phyloP scores from a whole-genome alignment of 2,888 invertebrate genomes.

The Spicauda simplicius region DNA sequence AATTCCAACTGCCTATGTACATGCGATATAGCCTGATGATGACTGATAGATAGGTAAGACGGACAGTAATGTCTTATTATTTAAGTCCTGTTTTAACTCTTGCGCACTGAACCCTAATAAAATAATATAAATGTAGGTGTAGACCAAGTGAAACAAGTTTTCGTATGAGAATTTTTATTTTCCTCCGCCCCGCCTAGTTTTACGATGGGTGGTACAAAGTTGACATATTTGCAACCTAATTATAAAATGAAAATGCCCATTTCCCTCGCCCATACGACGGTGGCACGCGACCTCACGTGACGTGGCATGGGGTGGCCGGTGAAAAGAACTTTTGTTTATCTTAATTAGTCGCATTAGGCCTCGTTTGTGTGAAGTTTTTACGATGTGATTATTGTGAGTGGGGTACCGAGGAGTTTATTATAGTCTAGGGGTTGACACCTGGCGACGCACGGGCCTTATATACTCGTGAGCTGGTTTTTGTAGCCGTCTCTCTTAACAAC shows the following conservation, averaged over 20 bases:
- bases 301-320: background rate
- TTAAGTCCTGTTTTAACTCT: no score
- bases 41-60: no score
- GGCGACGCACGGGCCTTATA: no score
- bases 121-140: no score
- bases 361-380: constrained; percentile 15
- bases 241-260: constrained; percentile 20
- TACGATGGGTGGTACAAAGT: background rate
- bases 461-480: no score
- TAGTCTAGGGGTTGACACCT: background rate
- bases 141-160: no score
- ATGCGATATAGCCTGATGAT: no score
- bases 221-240: constrained; percentile 25
- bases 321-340: constrained; percentile 1
- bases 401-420: background rate
- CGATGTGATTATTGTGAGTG: constrained; percentile 22
- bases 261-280: background rate
- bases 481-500: no score
- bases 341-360: constrained; percentile 11
- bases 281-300: constrained; percentile 20
- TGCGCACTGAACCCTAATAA: no score
- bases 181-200: background rate
- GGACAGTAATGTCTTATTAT: no score
- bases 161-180: no score
- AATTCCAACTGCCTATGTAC: no score